phyloP scores from a whole-genome alignment of 2,113 vertebrate genomes.

The Opisthocomus hoazin region DNA sequence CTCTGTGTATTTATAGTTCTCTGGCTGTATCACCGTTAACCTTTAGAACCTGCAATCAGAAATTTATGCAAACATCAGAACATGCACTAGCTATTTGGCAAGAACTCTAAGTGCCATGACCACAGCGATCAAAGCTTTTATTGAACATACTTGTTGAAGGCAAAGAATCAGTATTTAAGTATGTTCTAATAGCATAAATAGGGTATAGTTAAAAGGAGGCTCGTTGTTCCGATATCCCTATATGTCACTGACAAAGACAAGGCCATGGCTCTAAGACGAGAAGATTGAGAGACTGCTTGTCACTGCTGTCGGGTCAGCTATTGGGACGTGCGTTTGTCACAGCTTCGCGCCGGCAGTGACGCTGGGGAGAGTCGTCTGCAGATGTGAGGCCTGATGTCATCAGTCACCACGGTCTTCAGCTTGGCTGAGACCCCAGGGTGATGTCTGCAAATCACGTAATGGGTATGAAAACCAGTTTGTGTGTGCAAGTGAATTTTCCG shows the following conservation, averaged over 20 bases:
- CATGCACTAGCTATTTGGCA: not conserved
- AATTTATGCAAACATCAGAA: not conserved
- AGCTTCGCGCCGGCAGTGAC: accelerated
- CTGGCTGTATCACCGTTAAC: not conserved
- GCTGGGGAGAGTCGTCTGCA: not conserved
- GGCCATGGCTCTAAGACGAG: not conserved
- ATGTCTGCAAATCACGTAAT: not conserved
- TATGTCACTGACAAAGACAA: not conserved
- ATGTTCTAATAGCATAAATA: not conserved
- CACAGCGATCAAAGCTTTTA: not conserved
- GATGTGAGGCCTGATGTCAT: not conserved
- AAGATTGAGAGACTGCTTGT: not conserved
- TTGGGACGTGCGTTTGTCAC: too few relatives aligned
- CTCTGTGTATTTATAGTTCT: not conserved
- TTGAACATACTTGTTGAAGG: not conserved
- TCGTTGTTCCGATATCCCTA: not conserved
- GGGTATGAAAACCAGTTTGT: not conserved
- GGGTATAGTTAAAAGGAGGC: not conserved
- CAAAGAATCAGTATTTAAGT: not conserved
- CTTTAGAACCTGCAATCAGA: not conserved
- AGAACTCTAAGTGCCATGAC: not conserved
- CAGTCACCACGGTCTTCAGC: not conserved
- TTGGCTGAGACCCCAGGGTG: accelerated
- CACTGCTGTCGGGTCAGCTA: not conserved
- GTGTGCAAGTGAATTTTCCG: not conserved